These are phyloP conservation scores for Cheilosia impressa DNA, from an alignment of 2,888 invertebrate species.

Conservation along the genomic window DNA sequence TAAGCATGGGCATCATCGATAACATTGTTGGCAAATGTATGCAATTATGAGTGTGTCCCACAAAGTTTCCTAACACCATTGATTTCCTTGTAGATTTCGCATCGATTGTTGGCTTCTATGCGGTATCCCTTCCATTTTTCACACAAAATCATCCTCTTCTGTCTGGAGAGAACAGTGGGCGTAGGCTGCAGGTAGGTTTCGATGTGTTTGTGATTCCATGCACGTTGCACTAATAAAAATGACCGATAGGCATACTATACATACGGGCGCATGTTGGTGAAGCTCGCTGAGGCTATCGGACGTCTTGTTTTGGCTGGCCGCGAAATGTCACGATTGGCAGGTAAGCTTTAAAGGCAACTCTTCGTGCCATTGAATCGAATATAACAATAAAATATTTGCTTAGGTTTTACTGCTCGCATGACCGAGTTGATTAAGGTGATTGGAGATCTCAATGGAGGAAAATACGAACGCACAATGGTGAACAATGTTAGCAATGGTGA, in stretches of 20 bases:
- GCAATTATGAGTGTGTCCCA: conserved; percentile 77
- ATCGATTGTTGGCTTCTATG: conserved; percentile 97
- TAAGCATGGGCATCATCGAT: conserved; percentile 96
- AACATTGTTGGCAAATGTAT: conserved; percentile 98
- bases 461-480: conserved; percentile 87
- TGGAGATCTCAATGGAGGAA: conserved; percentile 91
- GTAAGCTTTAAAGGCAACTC: conserved; percentile 80
- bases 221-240: background rate
- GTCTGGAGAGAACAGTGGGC: conserved; percentile 87
- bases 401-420: conserved; percentile 93
- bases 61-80: background rate
- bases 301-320: conserved; percentile 96
- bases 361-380: no score
- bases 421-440: conserved; percentile 94
- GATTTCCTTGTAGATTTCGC: conserved; percentile 89
- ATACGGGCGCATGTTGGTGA: conserved; percentile 91
- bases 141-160: conserved; percentile 89
- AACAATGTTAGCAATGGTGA: conserved; percentile 81
- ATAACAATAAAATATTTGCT: no score
- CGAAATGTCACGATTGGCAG: conserved; percentile 96
- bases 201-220: background rate
- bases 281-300: conserved; percentile 98
- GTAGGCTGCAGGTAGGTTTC: conserved; percentile 89
- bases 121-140: conserved; percentile 97
- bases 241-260: conserved; percentile 93